Percentiles rank a stretch among this genome's conserved stretches.
phyloP scores from a whole-genome alignment of 2,113 vertebrate species.

The Thinocorus orbignyianus region DNA sequence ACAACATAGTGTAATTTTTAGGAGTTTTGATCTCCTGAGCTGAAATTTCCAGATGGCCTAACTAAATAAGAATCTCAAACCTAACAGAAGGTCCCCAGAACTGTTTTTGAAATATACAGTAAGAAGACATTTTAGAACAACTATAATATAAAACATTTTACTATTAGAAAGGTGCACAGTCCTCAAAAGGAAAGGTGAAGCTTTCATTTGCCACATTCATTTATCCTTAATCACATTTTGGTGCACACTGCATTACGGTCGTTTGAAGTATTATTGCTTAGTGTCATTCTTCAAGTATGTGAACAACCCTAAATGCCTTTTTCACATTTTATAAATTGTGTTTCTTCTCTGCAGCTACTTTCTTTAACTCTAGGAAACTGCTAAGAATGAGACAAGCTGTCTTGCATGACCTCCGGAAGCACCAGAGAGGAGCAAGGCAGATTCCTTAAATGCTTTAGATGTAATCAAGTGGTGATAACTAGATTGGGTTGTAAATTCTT shows the following conservation, averaged over 20 bases:
- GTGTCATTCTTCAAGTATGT: background rate
- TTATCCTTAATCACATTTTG: background rate
- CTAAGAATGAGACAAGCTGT: background rate
- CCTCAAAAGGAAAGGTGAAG: background rate
- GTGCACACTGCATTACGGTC: rapidly evolving
- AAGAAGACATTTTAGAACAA: background rate
- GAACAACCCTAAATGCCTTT: background rate
- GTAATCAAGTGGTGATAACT: background rate
- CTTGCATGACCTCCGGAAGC: background rate
- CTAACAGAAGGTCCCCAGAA: background rate
- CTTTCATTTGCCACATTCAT: background rate
- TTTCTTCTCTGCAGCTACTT: background rate
- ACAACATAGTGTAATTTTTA: background rate
- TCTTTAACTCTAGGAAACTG: background rate
- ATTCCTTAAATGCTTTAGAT: background rate
- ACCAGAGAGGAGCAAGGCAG: background rate
- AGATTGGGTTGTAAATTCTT: background rate
- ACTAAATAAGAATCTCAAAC: background rate
- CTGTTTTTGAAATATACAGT: background rate
- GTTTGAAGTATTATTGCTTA: background rate
- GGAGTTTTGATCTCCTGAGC: background rate
- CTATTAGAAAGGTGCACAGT: background rate
- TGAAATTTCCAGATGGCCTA: background rate
- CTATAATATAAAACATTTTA: background rate
- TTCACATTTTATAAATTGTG: background rate